Conservation (phyloP, 1,140 invertebrate genomes). For the Heliothis subflexa region DNA sequence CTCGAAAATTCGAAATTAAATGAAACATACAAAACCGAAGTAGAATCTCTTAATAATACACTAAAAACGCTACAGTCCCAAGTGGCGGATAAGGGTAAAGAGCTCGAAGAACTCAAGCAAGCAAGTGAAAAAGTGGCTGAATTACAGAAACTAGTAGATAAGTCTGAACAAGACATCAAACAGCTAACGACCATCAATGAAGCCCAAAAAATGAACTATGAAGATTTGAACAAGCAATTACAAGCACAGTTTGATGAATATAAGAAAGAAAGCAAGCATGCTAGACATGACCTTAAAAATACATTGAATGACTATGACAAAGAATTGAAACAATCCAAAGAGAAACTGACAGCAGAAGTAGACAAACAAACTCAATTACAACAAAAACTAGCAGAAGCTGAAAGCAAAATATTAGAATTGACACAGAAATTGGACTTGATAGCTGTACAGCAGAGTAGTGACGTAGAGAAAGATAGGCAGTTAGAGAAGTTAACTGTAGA, state of each 20-base stretch:
- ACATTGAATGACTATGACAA: slow-evolving; percentile 79
- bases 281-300: slow-evolving; percentile 75
- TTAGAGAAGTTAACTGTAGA: slow-evolving; percentile 80
- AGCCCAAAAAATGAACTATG: slow-evolving; percentile 82
- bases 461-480: slow-evolving; percentile 74
- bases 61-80: slow-evolving; percentile 85
- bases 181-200: slow-evolving; percentile 81
- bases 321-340: slow-evolving; percentile 79
- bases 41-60: slow-evolving; percentile 83
- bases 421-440: slow-evolving; percentile 79
- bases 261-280: slow-evolving; percentile 80
- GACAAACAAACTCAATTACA: slow-evolving; percentile 81
- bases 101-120: slow-evolving; percentile 80
- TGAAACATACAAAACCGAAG: slow-evolving; percentile 74
- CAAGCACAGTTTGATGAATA: slow-evolving; percentile 78
- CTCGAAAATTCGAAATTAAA: slow-evolving; percentile 71
- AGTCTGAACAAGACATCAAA: slow-evolving; percentile 81
- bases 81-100: slow-evolving; percentile 83
- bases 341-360: slow-evolving; percentile 82
- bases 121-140: slow-evolving; percentile 28
- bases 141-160: slow-evolving; percentile 63
- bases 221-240: slow-evolving; percentile 82
- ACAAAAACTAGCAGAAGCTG: slow-evolving; percentile 72
- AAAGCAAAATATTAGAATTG: slow-evolving; percentile 76
- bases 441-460: slow-evolving; percentile 74